A percentile compares a stretch with the other conserved stretches of the same genome.
These are phyloP conservation scores for Drosophila merina DNA, from an alignment of 2,888 invertebrate genomes.

Conservation along the genomic window DNA sequence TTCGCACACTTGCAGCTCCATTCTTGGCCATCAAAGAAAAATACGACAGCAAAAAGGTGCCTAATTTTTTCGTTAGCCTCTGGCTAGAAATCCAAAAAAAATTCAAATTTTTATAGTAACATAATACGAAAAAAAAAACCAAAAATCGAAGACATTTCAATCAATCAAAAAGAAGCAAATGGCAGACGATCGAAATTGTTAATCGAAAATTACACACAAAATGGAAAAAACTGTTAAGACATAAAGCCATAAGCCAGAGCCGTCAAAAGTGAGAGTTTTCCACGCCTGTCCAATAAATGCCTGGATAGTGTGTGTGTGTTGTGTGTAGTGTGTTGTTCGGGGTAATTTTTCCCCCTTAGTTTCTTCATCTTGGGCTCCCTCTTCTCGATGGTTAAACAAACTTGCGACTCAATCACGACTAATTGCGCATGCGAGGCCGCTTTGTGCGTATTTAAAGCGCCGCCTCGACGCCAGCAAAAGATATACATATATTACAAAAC, in stretches of 20 bases:
- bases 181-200: slow-evolving; percentile 50
- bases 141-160: slow-evolving; percentile 31
- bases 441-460: slow-evolving; percentile 75
- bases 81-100: slow-evolving; percentile 34
- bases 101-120: slow-evolving; percentile 41
- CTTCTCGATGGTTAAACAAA: slow-evolving; percentile 66
- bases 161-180: slow-evolving; percentile 13
- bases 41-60: slow-evolving; percentile 34
- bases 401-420: slow-evolving; percentile 79
- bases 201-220: slow-evolving; percentile 46
- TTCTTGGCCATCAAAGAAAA: slow-evolving; percentile 18
- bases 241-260: slow-evolving; percentile 46
- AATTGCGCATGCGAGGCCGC: slow-evolving; percentile 75
- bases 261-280: slow-evolving; percentile 79
- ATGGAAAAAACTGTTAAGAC: slow-evolving; percentile 39
- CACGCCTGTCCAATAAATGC: slow-evolving; percentile 59
- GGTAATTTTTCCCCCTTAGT: slow-evolving; percentile 38
- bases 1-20: slow-evolving; percentile 10
- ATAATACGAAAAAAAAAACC: slow-evolving; percentile 44
- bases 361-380: slow-evolving; percentile 40
- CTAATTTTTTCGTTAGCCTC: slow-evolving; percentile 27
- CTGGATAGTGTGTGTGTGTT: slow-evolving; percentile 26
- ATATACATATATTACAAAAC: slow-evolving; percentile 61
- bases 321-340: slow-evolving; percentile 32
- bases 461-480: slow-evolving; percentile 42